Evolutionary conservation across 1,140 invertebrate genomes (phyloP).

Genomic region (Tribolium castaneum): DNA sequence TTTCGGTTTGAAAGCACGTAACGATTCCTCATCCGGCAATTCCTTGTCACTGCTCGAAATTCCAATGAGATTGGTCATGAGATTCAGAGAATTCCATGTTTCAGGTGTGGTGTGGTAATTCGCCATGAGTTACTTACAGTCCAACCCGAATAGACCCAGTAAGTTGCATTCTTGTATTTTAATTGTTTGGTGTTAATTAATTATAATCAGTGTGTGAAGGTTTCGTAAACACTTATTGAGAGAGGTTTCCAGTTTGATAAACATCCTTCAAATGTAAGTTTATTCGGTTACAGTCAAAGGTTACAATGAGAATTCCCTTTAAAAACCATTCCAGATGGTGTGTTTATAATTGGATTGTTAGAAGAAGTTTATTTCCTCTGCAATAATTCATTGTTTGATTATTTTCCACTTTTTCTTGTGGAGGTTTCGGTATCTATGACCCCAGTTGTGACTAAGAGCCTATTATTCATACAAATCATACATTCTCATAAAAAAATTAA

Average conservation of each 20-base stretch:
- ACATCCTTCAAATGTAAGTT: neutral
- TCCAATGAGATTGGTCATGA: slow-evolving; percentile 14
- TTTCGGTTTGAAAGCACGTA: slow-evolving; percentile 43
- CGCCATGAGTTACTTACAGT: slow-evolving; percentile 82
- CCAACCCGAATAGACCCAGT: slow-evolving; percentile 81
- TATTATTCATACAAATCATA: neutral
- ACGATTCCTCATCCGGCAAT: slow-evolving; percentile 16
- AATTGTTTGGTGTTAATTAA: neutral
- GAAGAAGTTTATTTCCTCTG: neutral
- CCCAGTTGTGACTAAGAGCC: neutral
- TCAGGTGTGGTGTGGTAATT: slow-evolving; percentile 61
- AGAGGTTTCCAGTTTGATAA: neutral
- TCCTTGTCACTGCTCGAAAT: neutral
- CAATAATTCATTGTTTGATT: neutral
- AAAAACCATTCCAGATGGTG: neutral
- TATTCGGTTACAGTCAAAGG: slow-evolving; percentile 13
- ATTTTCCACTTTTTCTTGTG: neutral
- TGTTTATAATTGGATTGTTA: neutral
- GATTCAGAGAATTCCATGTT: slow-evolving; percentile 21
- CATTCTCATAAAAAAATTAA: too few relatives aligned
- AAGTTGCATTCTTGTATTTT: slow-evolving; percentile 64
- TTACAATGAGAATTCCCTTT: neutral
- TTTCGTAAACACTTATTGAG: neutral
- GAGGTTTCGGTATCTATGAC: neutral
- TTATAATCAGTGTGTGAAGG: neutral